A percentile compares a stretch with the other conserved stretches of the same genome.
Conservation (phyloP, 1,140 invertebrate genomes). For the Periplaneta americana region DNA sequence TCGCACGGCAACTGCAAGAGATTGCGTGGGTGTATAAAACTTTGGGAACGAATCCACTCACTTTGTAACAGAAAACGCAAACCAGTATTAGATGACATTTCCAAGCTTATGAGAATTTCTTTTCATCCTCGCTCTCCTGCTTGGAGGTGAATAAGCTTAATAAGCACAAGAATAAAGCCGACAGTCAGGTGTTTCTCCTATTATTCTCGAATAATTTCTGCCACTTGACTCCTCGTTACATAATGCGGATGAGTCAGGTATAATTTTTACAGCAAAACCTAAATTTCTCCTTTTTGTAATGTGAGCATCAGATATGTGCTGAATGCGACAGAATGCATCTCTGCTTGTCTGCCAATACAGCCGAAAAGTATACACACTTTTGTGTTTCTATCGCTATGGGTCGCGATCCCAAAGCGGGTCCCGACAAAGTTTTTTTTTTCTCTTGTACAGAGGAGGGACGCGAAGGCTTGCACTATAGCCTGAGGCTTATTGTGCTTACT, state of each 20-base stretch:
- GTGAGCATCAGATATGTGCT: not conserved
- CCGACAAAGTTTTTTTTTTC: too few relatives aligned
- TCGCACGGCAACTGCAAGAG: too few relatives aligned
- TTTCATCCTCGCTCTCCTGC: too few relatives aligned
- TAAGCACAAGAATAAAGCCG: not conserved
- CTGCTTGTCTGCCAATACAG: too few relatives aligned
- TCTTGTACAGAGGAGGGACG: too few relatives aligned
- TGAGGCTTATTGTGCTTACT: too few relatives aligned
- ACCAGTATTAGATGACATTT: not conserved
- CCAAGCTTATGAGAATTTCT: not conserved
- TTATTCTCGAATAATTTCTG: not conserved
- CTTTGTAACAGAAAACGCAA: not conserved
- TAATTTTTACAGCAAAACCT: not conserved
- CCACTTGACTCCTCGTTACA: not conserved
- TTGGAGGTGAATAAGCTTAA: not conserved
- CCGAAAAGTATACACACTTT: too few relatives aligned
- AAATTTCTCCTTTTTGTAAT: not conserved
- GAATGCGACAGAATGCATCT: too few relatives aligned
- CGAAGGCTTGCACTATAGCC: too few relatives aligned
- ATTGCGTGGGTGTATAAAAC: too few relatives aligned
- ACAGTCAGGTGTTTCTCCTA: not conserved
- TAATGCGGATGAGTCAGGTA: not conserved
- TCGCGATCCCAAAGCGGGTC: too few relatives aligned
- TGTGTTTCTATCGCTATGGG: too few relatives aligned
- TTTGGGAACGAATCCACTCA: not conserved